Evolutionary conservation across 2,888 invertebrate genomes (phyloP).

Genomic region (Taphrorychus bicolor): DNA sequence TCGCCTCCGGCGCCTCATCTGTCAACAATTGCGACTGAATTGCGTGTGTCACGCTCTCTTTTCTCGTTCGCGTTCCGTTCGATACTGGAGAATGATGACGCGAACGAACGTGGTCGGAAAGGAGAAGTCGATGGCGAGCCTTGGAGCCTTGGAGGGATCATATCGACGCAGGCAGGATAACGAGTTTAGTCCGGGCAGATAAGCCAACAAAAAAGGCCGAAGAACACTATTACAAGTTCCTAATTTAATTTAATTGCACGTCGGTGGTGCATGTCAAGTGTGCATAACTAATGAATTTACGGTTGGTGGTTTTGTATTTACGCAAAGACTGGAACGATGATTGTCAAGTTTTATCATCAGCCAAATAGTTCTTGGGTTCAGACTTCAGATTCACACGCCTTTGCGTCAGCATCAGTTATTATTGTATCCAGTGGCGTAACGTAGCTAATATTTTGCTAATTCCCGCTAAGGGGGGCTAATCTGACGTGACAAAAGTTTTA

Average conservation of each 20-base stretch:
- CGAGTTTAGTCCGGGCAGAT: not conserved
- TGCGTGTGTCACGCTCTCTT: slow-evolving; percentile 14
- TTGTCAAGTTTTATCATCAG: too few species aligned
- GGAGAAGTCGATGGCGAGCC: slow-evolving; percentile 45
- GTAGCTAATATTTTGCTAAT: too few species aligned
- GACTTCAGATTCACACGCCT: too few species aligned
- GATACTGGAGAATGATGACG: slow-evolving; percentile 53
- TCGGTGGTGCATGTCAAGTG: not conserved
- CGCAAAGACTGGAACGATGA: not conserved
- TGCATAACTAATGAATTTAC: not conserved
- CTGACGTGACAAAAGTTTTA: too few species aligned
- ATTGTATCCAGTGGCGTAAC: too few species aligned
- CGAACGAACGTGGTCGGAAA: slow-evolving; percentile 45
- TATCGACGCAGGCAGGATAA: slow-evolving; percentile 40
- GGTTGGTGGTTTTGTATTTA: not conserved
- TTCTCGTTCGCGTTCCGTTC: slow-evolving; percentile 53
- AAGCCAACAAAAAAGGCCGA: not conserved
- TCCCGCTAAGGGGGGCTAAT: too few species aligned
- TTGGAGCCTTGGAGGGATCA: slow-evolving; percentile 45
- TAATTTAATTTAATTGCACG: slow-evolving; percentile 3
- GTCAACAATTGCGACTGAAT: slow-evolving; percentile 39
- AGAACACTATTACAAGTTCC: too few species aligned
- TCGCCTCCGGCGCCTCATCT: slow-evolving; percentile 40
- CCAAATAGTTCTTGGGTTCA: too few species aligned
- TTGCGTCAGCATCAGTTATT: too few species aligned